phyloP scores from a whole-genome alignment of 2,113 vertebrate species.

The Ploceus nigricollis region DNA sequence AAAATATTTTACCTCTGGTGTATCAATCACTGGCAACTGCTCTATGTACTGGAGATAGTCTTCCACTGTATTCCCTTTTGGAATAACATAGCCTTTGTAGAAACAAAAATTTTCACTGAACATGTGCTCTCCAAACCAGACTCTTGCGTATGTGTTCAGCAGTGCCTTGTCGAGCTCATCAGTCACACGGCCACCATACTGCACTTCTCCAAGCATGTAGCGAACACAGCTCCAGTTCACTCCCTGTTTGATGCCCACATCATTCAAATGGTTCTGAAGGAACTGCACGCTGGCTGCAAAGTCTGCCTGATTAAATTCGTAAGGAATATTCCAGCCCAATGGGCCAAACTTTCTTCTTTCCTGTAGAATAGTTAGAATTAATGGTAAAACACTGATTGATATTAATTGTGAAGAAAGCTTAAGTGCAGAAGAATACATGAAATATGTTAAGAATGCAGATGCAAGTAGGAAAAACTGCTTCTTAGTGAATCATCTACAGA shows the following conservation, averaged over 20 bases:
- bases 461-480: neutral
- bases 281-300: constrained; percentile 83
- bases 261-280: constrained; percentile 82
- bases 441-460: neutral
- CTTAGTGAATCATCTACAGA: neutral
- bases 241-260: constrained; percentile 65
- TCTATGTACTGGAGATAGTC: constrained; percentile 81
- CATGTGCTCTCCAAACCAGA: constrained; percentile 84
- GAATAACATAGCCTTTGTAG: constrained; percentile 78
- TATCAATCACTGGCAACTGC: constrained; percentile 74
- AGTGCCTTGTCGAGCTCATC: constrained; percentile 83
- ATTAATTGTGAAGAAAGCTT: neutral
- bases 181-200: constrained; percentile 83
- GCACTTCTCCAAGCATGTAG: constrained; percentile 85
- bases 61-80: constrained; percentile 71
- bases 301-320: constrained; percentile 87
- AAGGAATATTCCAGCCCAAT: constrained; percentile 86
- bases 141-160: constrained; percentile 77
- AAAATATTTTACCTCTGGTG: constrained; percentile 76
- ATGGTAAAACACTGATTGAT: neutral
- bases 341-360: constrained; percentile 85
- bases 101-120: constrained; percentile 78
- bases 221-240: constrained; percentile 82
- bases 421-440: neutral
- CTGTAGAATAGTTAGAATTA: constrained; percentile 40